phyloP scores from a whole-genome alignment of 2,888 invertebrate species.

The Orthosia gothica region DNA sequence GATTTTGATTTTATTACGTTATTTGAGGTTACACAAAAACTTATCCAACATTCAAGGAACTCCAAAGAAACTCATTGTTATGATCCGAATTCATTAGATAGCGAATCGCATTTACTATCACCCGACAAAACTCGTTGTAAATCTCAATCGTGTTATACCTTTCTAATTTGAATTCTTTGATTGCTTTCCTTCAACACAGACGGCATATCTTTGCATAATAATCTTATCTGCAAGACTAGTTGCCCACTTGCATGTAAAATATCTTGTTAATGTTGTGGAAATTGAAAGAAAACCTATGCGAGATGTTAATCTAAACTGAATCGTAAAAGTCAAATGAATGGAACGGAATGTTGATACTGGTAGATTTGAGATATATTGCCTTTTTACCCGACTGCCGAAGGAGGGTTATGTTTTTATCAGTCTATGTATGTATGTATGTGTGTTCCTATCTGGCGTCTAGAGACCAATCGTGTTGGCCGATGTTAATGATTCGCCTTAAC shows the following conservation, averaged over 20 bases:
- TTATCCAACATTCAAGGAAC: constrained; percentile 18
- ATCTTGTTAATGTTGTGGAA: constrained; percentile 36
- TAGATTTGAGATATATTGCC: constrained; percentile 29
- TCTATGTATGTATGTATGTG: too few relatives aligned
- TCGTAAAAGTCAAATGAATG: constrained; percentile 44
- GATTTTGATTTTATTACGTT: too few relatives aligned
- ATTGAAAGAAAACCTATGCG: constrained; percentile 45
- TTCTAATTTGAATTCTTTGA: constrained; percentile 76
- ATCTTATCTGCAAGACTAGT: constrained; percentile 54
- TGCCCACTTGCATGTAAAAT: constrained; percentile 47
- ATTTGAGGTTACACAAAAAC: background rate
- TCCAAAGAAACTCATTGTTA: constrained; percentile 63
- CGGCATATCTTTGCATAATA: constrained; percentile 67
- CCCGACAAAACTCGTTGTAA: constrained; percentile 57
- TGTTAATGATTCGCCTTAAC: too few relatives aligned
- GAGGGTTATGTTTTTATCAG: too few relatives aligned
- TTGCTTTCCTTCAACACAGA: constrained; percentile 64
- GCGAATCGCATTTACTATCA: constrained; percentile 63
- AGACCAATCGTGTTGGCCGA: too few relatives aligned
- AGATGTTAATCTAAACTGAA: constrained; percentile 31
- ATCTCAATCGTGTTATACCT: constrained; percentile 68
- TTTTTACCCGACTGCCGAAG: background rate
- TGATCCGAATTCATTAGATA: constrained; percentile 60
- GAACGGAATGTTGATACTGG: constrained; percentile 43
- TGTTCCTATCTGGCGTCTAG: too few relatives aligned